Conservation (phyloP, 2,888 invertebrate species). For the Cryptocephalus primarius region DNA sequence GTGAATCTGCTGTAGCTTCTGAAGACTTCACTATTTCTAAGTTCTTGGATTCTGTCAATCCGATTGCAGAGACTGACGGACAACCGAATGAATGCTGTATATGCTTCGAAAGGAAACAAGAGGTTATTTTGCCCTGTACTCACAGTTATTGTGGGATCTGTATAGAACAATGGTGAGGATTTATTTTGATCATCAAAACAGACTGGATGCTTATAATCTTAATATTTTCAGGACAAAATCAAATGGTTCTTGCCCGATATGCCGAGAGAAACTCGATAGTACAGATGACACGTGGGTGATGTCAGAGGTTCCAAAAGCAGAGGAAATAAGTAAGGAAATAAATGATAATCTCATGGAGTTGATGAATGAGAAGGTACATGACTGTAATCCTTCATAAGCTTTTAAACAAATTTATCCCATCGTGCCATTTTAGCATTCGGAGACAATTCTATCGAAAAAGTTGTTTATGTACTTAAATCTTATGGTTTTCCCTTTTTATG, state of each 20-base stretch:
- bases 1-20: neutral
- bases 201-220: too few relatives aligned
- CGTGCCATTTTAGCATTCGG: too few relatives aligned
- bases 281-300: constrained; percentile 56
- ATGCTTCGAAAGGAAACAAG: constrained; percentile 58
- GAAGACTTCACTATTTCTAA: constrained; percentile 29
- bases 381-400: constrained; percentile 17
- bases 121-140: constrained; percentile 56
- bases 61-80: constrained; percentile 8
- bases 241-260: constrained; percentile 58
- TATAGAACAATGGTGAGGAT: constrained; percentile 55
- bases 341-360: constrained; percentile 36
- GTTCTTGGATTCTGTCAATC: constrained; percentile 28
- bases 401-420: too few relatives aligned
- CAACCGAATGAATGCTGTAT: constrained; percentile 54
- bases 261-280: constrained; percentile 49
- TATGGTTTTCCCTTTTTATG: too few relatives aligned
- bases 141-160: constrained; percentile 61
- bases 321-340: constrained; percentile 47
- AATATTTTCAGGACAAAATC: constrained; percentile 43
- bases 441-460: too few relatives aligned
- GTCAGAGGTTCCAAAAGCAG: constrained; percentile 48
- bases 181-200: neutral
- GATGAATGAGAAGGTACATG: constrained; percentile 16
- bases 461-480: too few relatives aligned